These are phyloP conservation scores for Zophobas atratus DNA, from an alignment of 1,140 invertebrate genomes.

Conservation along the genomic window DNA sequence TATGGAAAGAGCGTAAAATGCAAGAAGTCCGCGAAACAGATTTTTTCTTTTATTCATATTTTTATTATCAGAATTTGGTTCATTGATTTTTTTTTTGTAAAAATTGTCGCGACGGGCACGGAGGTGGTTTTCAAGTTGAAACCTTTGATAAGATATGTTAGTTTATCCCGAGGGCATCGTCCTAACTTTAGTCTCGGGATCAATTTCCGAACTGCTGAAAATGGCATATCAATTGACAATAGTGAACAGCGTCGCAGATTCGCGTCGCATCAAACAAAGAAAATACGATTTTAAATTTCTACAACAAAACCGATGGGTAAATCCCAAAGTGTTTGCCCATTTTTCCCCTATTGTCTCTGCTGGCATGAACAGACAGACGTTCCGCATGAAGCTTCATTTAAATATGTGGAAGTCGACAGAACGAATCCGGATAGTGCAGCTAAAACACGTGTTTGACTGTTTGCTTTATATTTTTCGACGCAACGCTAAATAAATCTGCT, in stretches of 20 bases:
- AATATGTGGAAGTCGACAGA: conserved; percentile 18
- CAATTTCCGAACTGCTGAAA: conserved; percentile 56
- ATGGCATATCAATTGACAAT: conserved; percentile 56
- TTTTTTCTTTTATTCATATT: conserved; percentile 40
- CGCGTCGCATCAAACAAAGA: conserved; percentile 30
- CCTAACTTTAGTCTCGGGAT: conserved; percentile 47
- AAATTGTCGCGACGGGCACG: conserved; percentile 39
- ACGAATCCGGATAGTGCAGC: conserved; percentile 14
- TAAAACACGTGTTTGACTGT: conserved; percentile 1
- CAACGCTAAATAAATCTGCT: conserved; percentile 29
- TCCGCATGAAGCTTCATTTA: background rate
- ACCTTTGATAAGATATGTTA: conserved; percentile 53
- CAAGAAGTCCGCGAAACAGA: conserved; percentile 28
- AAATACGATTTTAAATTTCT: conserved; percentile 29
- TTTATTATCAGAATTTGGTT: conserved; percentile 27
- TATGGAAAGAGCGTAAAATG: conserved; percentile 34
- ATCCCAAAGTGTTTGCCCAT: conserved; percentile 7
- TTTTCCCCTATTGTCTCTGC: conserved; percentile 8
- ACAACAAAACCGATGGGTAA: conserved; percentile 5
- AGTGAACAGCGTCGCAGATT: conserved; percentile 41
- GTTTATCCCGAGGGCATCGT: conserved; percentile 51
- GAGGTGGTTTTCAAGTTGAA: conserved; percentile 47
- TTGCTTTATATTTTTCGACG: conserved; percentile 23
- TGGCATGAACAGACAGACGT: conserved; percentile 22
- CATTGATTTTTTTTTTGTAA: conserved; percentile 41